Evolutionary conservation across 2,113 vertebrate species (phyloP).

Genomic region (Dolichallabes microphthalmus): DNA sequence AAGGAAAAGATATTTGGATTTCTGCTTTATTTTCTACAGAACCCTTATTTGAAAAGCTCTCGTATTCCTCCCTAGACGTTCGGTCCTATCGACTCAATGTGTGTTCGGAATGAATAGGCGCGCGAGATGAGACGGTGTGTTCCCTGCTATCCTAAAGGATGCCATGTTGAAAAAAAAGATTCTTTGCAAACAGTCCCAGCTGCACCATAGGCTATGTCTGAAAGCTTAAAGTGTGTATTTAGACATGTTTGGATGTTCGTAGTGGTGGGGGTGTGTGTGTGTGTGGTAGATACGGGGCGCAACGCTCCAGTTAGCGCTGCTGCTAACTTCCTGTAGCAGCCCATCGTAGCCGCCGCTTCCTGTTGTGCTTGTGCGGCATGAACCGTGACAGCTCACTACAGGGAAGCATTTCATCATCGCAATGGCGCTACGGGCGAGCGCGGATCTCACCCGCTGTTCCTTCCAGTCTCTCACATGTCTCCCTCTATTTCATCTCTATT

Average conservation of each 20-base stretch:
- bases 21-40: neutral
- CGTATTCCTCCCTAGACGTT: conserved; percentile 13
- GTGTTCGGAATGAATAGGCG: conserved; percentile 42
- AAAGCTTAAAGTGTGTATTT: conserved; percentile 34
- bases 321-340: conserved; percentile 43
- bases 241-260: conserved; percentile 36
- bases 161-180: conserved; percentile 13
- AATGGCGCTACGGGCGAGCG: conserved; percentile 36
- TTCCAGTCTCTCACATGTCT: conserved; percentile 26
- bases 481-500: conserved; percentile 39
- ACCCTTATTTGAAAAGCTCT: conserved; percentile 3
- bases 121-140: conserved; percentile 10
- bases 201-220: conserved; percentile 17
- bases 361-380: conserved; percentile 38
- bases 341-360: conserved; percentile 42
- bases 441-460: conserved; percentile 51
- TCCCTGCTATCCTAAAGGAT: conserved; percentile 26
- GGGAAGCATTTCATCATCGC: conserved; percentile 50
- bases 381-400: conserved; percentile 47
- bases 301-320: conserved; percentile 33
- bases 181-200: conserved; percentile 30
- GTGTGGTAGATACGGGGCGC: neutral
- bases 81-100: neutral
- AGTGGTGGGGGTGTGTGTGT: neutral
- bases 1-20: conserved; percentile 9